phyloP scores from a whole-genome alignment of 2,113 vertebrate species.

The Phalacrocorax brasilianus region DNA sequence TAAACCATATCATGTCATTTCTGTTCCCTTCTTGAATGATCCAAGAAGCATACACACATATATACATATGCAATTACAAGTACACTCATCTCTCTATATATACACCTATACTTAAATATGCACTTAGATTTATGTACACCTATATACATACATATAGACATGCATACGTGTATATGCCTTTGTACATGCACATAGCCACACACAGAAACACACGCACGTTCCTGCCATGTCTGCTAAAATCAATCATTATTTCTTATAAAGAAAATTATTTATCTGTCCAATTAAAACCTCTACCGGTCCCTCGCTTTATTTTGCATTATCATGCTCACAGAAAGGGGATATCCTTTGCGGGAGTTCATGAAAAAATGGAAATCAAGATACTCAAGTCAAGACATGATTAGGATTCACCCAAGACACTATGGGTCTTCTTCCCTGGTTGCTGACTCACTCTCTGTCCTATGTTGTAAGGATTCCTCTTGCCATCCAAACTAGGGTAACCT shows the following conservation, averaged over 20 bases:
- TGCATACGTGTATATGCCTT: fast-evolving
- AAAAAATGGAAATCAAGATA: background rate
- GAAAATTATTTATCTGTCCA: background rate
- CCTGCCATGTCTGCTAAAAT: background rate
- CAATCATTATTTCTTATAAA: background rate
- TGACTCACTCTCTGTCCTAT: fast-evolving
- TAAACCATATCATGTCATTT: background rate
- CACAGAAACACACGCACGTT: background rate
- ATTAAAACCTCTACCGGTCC: background rate
- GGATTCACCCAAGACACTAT: background rate
- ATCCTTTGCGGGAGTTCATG: background rate
- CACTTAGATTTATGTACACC: background rate
- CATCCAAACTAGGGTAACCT: background rate
- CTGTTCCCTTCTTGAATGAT: background rate
- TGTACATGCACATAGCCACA: background rate
- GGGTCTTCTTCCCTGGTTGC: background rate
- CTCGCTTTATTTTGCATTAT: background rate
- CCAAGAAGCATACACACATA: background rate
- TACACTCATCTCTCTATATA: background rate
- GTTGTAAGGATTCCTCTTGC: background rate
- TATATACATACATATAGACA: background rate
- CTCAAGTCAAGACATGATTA: background rate
- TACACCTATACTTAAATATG: background rate
- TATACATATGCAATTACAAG: background rate
- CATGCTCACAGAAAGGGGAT: background rate